phyloP scores from a whole-genome alignment of 2,888 invertebrate species.

The Aleiodes leptofemur region DNA sequence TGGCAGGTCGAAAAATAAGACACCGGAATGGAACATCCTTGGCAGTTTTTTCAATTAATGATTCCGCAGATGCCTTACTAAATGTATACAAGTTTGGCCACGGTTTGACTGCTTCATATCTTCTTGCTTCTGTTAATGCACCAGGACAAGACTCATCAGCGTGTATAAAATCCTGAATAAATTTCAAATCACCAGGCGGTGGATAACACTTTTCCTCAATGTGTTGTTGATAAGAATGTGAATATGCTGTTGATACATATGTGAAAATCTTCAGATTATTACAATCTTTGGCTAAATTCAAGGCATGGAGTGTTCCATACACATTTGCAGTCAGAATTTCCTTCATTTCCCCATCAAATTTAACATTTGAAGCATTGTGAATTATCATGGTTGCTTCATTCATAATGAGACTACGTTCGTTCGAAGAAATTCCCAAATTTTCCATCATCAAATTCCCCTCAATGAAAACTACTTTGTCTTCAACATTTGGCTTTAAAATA shows the following conservation, averaged over 20 bases:
- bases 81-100: conserved; percentile 62
- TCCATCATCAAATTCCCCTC: conserved; percentile 58
- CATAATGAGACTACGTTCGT: conserved; percentile 51
- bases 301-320: conserved; percentile 59
- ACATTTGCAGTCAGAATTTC: conserved; percentile 58
- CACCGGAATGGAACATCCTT: conserved; percentile 56
- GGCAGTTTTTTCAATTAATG: conserved; percentile 59
- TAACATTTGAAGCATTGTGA: conserved; percentile 60
- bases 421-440: conserved; percentile 56
- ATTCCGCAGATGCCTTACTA: conserved; percentile 63
- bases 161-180: conserved; percentile 59
- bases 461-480: conserved; percentile 54
- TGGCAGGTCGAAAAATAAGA: conserved; percentile 62
- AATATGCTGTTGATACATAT: conserved; percentile 63
- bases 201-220: conserved; percentile 64
- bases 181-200: conserved; percentile 59
- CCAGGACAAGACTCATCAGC: conserved; percentile 52
- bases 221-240: conserved; percentile 56
- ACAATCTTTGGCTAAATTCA: conserved; percentile 62
- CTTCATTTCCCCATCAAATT: conserved; percentile 54
- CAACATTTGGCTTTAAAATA: conserved; percentile 51
- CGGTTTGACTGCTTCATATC: conserved; percentile 54
- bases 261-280: conserved; percentile 57
- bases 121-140: conserved; percentile 56
- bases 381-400: conserved; percentile 61